These are phyloP conservation scores for Microplitis manilae DNA, from an alignment of 2,888 invertebrate genomes.

Conservation along the genomic window DNA sequence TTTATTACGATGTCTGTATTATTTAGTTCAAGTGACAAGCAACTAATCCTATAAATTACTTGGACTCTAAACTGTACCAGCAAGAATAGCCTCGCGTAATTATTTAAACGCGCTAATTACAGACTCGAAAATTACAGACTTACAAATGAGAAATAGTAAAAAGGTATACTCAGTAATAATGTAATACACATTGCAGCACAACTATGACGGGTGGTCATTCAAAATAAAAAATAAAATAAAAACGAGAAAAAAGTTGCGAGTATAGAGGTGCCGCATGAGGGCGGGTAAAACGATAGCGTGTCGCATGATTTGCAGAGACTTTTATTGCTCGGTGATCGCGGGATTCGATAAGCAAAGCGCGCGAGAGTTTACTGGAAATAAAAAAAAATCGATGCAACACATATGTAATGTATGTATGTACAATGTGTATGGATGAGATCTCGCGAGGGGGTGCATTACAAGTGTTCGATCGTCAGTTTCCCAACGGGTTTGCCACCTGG, in stretches of 20 bases:
- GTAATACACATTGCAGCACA: constrained; percentile 11
- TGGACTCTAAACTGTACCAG: neutral
- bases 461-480: constrained; percentile 53
- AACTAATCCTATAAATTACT: constrained; percentile 32
- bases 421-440: neutral
- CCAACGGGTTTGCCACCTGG: constrained; percentile 24
- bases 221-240: constrained; percentile 21
- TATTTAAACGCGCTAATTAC: constrained; percentile 35
- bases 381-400: constrained; percentile 35
- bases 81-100: constrained; percentile 34
- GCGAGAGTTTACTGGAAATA: constrained; percentile 28
- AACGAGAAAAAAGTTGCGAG: constrained; percentile 38
- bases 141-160: constrained; percentile 23
- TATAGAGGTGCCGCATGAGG: constrained; percentile 26
- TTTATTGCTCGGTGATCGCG: constrained; percentile 61
- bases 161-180: constrained; percentile 23
- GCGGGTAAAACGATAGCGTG: constrained; percentile 59
- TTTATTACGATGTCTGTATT: neutral
- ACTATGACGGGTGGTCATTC: constrained; percentile 1
- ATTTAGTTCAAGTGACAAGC: constrained; percentile 29
- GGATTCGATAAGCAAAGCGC: constrained; percentile 46
- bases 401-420: constrained; percentile 13
- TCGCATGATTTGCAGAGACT: constrained; percentile 68
- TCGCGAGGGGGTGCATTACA: constrained; percentile 41
- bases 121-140: constrained; percentile 8